These are phyloP conservation scores for Phengaris alcon DNA, from an alignment of 2,888 invertebrate species.

Conservation along the genomic window DNA sequence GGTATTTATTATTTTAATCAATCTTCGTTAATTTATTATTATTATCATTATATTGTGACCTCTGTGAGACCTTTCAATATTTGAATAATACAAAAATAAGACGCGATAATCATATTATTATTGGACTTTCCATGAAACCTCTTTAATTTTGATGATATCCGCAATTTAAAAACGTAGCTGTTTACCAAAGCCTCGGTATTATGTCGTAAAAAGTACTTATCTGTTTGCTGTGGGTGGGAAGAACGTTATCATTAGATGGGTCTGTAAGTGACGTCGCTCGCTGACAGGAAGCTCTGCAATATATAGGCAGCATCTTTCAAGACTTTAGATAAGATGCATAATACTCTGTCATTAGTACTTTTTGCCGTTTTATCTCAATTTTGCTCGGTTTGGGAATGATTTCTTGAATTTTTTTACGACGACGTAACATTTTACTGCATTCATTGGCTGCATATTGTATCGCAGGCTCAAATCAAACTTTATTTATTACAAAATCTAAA, in stretches of 20 bases:
- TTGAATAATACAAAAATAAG: background rate
- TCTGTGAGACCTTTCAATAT: background rate
- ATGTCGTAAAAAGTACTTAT: constrained; percentile 49
- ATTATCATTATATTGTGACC: background rate
- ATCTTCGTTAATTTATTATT: background rate
- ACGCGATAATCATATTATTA: background rate
- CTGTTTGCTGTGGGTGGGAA: constrained; percentile 46
- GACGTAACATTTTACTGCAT: too few species aligned
- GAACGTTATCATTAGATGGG: constrained; percentile 54
- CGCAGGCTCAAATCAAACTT: too few species aligned
- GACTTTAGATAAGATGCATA: constrained; percentile 58
- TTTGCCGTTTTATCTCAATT: constrained; percentile 40
- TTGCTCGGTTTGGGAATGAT: background rate
- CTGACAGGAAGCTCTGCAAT: constrained; percentile 47
- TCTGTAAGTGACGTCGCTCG: constrained; percentile 58
- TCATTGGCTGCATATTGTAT: too few species aligned
- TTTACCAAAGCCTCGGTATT: constrained; percentile 12
- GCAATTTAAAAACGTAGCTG: constrained; percentile 4
- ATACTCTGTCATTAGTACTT: constrained; percentile 65
- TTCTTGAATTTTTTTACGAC: background rate
- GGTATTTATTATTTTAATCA: background rate
- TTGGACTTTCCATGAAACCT: background rate
- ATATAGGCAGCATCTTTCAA: constrained; percentile 57
- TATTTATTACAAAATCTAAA: too few species aligned
- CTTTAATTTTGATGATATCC: constrained; percentile 2